These are phyloP conservation scores for Achlya flavicornis DNA, from an alignment of 2,888 invertebrate species.

Conservation along the genomic window DNA sequence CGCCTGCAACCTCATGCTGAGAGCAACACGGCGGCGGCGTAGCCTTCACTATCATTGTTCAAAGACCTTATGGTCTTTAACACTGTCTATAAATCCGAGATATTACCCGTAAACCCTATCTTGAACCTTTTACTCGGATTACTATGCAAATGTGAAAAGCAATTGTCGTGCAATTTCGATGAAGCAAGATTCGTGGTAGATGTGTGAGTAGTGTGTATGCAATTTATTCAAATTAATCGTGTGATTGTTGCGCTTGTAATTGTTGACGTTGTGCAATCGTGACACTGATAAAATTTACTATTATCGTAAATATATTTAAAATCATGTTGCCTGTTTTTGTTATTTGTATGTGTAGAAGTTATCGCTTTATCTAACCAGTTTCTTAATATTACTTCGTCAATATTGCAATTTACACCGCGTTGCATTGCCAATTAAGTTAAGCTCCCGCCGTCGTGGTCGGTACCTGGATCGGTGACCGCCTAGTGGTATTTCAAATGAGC, in stretches of 20 bases:
- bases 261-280: neutral
- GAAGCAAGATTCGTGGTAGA: neutral
- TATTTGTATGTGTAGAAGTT: neutral
- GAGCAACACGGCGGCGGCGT: neutral
- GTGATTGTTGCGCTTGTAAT: neutral
- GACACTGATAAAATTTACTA: neutral
- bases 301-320: neutral
- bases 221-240: conserved; percentile 1
- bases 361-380: no score
- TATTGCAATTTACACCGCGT: no score
- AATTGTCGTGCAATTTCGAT: conserved; percentile 5
- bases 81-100: conserved; percentile 8
- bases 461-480: no score
- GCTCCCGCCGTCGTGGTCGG: no score
- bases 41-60: conserved; percentile 14
- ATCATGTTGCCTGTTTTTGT: neutral
- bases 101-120: conserved; percentile 1
- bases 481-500: no score
- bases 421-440: no score
- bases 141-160: conserved; percentile 6
- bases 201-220: neutral
- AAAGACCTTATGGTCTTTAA: conserved; percentile 14
- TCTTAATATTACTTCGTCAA: no score
- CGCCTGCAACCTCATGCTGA: conserved; percentile 6
- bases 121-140: neutral